Evolutionary conservation across 2,113 vertebrate genomes (phyloP).

Genomic region (Antennarius striatus): DNA sequence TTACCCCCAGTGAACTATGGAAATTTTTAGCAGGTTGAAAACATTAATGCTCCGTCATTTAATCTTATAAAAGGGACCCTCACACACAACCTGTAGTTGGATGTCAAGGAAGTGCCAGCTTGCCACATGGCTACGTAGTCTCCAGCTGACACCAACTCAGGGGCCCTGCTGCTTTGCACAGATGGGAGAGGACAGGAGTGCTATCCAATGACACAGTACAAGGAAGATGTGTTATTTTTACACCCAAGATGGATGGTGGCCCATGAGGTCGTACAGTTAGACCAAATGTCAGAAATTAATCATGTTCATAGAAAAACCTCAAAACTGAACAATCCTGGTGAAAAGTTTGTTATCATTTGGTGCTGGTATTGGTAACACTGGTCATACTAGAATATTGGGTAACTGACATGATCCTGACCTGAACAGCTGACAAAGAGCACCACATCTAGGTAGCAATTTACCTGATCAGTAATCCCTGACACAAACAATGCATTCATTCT

Average conservation of each 20-base stretch:
- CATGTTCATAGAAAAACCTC: not conserved
- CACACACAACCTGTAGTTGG: too few relatives aligned
- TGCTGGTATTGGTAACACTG: too few relatives aligned
- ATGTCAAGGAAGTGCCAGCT: slow-evolving; percentile 19
- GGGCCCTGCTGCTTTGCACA: slow-evolving; percentile 54
- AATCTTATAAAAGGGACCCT: too few relatives aligned
- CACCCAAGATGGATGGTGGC: too few relatives aligned
- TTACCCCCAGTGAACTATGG: too few relatives aligned
- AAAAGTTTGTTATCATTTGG: not conserved
- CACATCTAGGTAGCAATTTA: not conserved
- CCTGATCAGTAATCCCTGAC: too few relatives aligned
- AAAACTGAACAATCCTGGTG: not conserved
- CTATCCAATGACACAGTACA: slow-evolving; percentile 17
- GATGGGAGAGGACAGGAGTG: slow-evolving; percentile 50
- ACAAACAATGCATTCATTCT: not conserved
- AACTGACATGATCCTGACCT: not conserved
- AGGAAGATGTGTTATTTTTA: slow-evolving; percentile 3
- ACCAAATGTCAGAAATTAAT: not conserved
- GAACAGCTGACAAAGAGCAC: not conserved
- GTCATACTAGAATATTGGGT: not conserved
- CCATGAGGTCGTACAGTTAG: not conserved
- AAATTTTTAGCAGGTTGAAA: too few relatives aligned
- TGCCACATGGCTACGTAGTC: slow-evolving; percentile 48
- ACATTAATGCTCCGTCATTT: too few relatives aligned
- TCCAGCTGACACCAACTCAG: slow-evolving; percentile 47